Evolutionary conservation across 53 echinoderm and acorn worm species (phyloP), one percentile per base, ranked within the genome.

Genomic region (Holothuria scabra): DNA sequence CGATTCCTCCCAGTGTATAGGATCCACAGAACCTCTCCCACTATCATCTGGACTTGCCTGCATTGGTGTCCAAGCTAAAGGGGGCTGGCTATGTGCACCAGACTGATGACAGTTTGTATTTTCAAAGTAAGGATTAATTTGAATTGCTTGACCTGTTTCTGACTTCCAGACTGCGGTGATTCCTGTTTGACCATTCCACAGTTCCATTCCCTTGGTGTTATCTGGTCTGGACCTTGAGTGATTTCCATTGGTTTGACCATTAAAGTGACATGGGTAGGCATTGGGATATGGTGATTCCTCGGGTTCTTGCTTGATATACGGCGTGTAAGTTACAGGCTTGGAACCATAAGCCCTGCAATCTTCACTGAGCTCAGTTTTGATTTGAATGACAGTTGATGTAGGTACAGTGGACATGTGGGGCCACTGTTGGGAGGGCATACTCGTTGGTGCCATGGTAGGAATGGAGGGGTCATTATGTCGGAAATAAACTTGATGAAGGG

Each of bases 401-500:
- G 70, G 33, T 23, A 61, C 63, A 6, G 81, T 24, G 19, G 62
- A 41, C 59, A 81, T 61, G 48, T 81, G 61, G 8, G 37, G 62
- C 81, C 81, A 81, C 23, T 62, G 61, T 28, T 81, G 81, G 19
- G 61, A 81, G 11, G 76, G 59, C 56, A 81, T 1, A 62, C 37
- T 59, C 9, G 61, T 34, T 22, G 81, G 62, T 1, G 81, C 41
- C 81, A 81, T 81, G 10, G 62, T 63, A 46, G 81, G 81, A 31
- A 62, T 62, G 64, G 22, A 31, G 62, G 81, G 64, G 46, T 81
- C 81, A 13, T 64, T 48, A 62, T 60, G 81, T 6, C 81, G 37
- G 28, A 81, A 81, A 28, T 81, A 81, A 29, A 91, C 90, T 31
- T 94, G 94, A 35, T 95, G 93, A 30, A 93, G 79, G 1, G 89